phyloP scores from a whole-genome alignment of 2,797 vertebrate species.

The Hirundo rustica region DNA sequence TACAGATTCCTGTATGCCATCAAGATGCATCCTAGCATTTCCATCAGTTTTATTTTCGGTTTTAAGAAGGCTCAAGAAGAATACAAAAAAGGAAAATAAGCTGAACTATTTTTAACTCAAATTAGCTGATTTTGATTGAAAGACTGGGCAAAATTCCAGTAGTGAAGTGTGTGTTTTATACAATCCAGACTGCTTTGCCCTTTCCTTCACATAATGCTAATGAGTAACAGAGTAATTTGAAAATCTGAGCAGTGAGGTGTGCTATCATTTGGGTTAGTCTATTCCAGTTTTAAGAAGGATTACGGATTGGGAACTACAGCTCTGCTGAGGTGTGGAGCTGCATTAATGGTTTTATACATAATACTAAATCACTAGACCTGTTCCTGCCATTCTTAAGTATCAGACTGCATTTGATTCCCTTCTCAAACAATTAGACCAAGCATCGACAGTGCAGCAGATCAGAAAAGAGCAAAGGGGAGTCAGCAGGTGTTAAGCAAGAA shows the following conservation, averaged over 20 bases:
- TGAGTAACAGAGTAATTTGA: neutral
- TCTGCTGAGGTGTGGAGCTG: neutral
- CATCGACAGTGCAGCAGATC: neutral
- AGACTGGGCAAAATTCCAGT: neutral
- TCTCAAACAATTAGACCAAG: constrained; percentile 18
- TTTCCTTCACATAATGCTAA: constrained; percentile 25
- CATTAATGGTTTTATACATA: constrained; percentile 15
- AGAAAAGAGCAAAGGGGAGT: neutral
- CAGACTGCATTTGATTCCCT: neutral
- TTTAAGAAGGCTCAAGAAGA: neutral
- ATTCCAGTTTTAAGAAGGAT: constrained; percentile 20
- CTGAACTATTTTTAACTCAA: neutral
- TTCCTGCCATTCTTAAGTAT: neutral
- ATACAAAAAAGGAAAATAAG: neutral
- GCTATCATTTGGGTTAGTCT: neutral
- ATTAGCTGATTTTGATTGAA: neutral
- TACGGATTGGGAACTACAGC: neutral
- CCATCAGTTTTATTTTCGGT: neutral
- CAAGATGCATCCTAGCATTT: neutral
- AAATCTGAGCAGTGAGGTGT: constrained; percentile 25
- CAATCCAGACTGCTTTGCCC: neutral
- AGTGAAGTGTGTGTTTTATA: neutral
- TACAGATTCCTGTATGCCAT: neutral
- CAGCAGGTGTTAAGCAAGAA: neutral
- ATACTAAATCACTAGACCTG: neutral